Evolutionary conservation across 1,140 invertebrate genomes (phyloP).

Genomic region (Pogonomyrmex californicus): DNA sequence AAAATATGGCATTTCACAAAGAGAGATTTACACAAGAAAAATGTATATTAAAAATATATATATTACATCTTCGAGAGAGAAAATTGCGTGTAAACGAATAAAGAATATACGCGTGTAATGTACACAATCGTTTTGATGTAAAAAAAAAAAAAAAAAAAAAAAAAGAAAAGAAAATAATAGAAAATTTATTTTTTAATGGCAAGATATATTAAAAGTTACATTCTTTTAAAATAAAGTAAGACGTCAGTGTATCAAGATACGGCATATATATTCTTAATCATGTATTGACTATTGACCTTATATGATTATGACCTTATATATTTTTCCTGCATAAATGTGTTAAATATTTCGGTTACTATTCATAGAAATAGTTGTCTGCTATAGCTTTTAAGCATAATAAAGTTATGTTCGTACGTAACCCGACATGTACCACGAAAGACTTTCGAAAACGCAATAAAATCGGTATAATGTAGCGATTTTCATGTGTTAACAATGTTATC

Average conservation of each 20-base stretch:
- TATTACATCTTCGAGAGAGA: slow-evolving; percentile 31
- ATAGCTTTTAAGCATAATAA: slow-evolving; percentile 21
- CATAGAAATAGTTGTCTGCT: slow-evolving; percentile 40
- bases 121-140: not conserved
- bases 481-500: slow-evolving; percentile 12
- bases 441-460: slow-evolving; percentile 27
- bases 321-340: slow-evolving; percentile 29
- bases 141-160: slow-evolving; percentile 17
- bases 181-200: slow-evolving; percentile 16
- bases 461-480: not conserved
- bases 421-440: slow-evolving; percentile 17
- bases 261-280: slow-evolving; percentile 40
- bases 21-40: slow-evolving; percentile 9
- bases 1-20: slow-evolving; percentile 43
- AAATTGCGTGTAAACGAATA: slow-evolving; percentile 18
- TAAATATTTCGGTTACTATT: slow-evolving; percentile 39
- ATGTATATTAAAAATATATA: slow-evolving; percentile 37
- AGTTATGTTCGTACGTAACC: slow-evolving; percentile 5
- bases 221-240: slow-evolving; percentile 17
- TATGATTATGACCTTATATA: slow-evolving; percentile 51
- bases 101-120: not conserved
- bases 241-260: not conserved
- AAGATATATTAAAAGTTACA: slow-evolving; percentile 8
- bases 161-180: not conserved
- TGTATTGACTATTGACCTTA: slow-evolving; percentile 59